phyloP scores from a whole-genome alignment of 2,888 invertebrate species.

The Argyresthia albistria region DNA sequence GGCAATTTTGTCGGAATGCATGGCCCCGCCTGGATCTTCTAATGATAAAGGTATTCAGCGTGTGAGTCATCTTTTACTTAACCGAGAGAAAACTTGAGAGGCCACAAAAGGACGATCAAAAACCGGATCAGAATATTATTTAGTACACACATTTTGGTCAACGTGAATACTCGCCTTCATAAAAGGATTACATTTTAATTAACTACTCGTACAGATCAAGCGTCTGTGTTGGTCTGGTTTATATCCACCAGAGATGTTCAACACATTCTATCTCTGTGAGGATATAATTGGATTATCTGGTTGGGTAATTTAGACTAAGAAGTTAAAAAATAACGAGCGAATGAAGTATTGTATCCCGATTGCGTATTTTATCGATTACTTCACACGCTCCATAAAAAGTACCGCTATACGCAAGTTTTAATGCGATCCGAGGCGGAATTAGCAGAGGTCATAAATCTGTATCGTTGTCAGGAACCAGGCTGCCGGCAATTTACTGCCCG shows the following conservation, averaged over 20 bases:
- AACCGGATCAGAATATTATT: conserved; percentile 1
- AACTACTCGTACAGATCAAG: neutral
- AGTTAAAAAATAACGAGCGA: no score
- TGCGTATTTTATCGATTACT: neutral
- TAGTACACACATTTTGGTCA: conserved; percentile 1
- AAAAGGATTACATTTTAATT: conserved; percentile 1
- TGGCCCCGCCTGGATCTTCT: conserved; percentile 19
- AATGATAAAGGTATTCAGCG: conserved; percentile 36
- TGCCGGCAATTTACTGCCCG: conserved; percentile 17
- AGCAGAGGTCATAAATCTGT: conserved; percentile 25
- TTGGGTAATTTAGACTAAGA: no score
- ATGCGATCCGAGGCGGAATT: conserved; percentile 16
- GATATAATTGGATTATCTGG: no score
- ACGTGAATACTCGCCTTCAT: neutral
- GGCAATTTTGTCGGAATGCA: conserved; percentile 28
- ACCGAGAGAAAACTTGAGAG: conserved; percentile 19
- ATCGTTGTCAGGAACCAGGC: conserved; percentile 20
- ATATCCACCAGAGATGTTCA: no score
- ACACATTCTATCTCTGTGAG: no score
- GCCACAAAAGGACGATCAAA: neutral
- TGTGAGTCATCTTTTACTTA: conserved; percentile 34
- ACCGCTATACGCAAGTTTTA: neutral
- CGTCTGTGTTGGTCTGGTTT: no score
- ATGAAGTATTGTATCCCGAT: neutral
- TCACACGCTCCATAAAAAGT: neutral